Percentiles rank a stretch among this genome's conserved stretches.
Conservation (phyloP, 2,888 invertebrate genomes). For the Apamea sordens region DNA sequence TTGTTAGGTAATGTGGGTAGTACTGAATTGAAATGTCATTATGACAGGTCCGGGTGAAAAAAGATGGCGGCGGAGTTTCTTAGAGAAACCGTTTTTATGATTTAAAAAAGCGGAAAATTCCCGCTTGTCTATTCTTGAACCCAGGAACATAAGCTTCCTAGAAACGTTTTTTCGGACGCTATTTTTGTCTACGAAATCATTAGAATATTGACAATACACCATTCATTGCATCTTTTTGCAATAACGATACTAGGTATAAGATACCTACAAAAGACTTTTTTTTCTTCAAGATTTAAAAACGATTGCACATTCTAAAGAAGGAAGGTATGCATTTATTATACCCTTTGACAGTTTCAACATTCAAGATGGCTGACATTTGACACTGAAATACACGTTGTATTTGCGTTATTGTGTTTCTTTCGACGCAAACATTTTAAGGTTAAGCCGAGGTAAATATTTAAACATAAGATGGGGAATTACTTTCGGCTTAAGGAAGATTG, state of each 20-base stretch:
- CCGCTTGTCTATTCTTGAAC: not conserved
- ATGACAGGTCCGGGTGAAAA: slow-evolving; percentile 6
- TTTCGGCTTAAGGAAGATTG: slow-evolving; percentile 21
- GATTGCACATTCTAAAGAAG: slow-evolving; percentile 24
- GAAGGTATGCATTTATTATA: slow-evolving; percentile 14
- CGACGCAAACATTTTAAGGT: slow-evolving; percentile 27
- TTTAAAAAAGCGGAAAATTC: not conserved
- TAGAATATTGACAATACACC: slow-evolving; percentile 1
- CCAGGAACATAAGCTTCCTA: not conserved
- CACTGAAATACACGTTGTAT: slow-evolving; percentile 28
- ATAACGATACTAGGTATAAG: not conserved
- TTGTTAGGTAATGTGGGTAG: slow-evolving; percentile 28
- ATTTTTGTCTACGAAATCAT: slow-evolving; percentile 1
- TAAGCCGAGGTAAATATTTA: slow-evolving; percentile 16
- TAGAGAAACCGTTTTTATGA: not conserved
- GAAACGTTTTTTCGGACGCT: not conserved
- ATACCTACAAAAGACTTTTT: slow-evolving; percentile 3
- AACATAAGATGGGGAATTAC: slow-evolving; percentile 46
- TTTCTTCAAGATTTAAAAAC: slow-evolving; percentile 14
- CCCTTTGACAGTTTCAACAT: slow-evolving; percentile 24
- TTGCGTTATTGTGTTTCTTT: slow-evolving; percentile 18
- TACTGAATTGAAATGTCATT: slow-evolving; percentile 18
- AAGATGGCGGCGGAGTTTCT: not conserved
- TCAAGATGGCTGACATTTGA: slow-evolving; percentile 46
- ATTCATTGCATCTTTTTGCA: slow-evolving; percentile 20